These are phyloP conservation scores for Sthenelais limicola DNA, from an alignment of 2,888 invertebrate species.

Conservation along the genomic window DNA sequence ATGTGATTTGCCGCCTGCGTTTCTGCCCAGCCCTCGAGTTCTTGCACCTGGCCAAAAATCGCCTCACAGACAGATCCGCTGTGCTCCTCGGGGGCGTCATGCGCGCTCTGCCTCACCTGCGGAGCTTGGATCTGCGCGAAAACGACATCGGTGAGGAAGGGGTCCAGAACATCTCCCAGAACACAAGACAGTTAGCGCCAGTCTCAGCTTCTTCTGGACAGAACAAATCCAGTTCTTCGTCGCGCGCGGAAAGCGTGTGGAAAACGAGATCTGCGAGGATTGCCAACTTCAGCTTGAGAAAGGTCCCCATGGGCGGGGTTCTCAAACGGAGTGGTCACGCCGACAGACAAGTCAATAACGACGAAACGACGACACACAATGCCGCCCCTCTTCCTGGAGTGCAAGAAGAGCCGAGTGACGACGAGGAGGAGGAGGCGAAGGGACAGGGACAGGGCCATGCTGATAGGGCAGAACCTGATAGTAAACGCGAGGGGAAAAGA, in stretches of 20 bases:
- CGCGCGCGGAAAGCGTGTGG: constrained; percentile 39
- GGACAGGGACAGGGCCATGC: neutral
- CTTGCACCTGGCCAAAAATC: constrained; percentile 49
- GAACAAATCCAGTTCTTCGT: constrained; percentile 38
- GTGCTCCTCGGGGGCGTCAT: constrained; percentile 41
- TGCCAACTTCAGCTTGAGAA: constrained; percentile 48
- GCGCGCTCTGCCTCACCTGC: constrained; percentile 43
- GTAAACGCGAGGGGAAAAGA: too few species aligned
- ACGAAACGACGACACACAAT: neutral
- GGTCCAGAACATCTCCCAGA: constrained; percentile 38
- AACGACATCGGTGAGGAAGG: constrained; percentile 50
- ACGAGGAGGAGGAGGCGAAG: constrained; percentile 31
- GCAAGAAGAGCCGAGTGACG: constrained; percentile 23
- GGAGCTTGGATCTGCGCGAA: constrained; percentile 47
- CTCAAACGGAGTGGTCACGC: constrained; percentile 41
- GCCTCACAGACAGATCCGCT: constrained; percentile 46
- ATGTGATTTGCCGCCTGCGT: constrained; percentile 43
- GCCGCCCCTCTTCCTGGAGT: neutral
- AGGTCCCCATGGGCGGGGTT: constrained; percentile 43
- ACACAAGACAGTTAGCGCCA: constrained; percentile 31
- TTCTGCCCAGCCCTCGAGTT: constrained; percentile 50
- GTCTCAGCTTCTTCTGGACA: constrained; percentile 39
- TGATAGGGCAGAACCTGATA: neutral
- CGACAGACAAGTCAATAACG: neutral
- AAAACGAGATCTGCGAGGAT: constrained; percentile 46